Evolutionary conservation across 2,113 vertebrate genomes (phyloP), one percentile per base, ranked within the genome.

Genomic region (Acanthochromis polyacanthus): DNA sequence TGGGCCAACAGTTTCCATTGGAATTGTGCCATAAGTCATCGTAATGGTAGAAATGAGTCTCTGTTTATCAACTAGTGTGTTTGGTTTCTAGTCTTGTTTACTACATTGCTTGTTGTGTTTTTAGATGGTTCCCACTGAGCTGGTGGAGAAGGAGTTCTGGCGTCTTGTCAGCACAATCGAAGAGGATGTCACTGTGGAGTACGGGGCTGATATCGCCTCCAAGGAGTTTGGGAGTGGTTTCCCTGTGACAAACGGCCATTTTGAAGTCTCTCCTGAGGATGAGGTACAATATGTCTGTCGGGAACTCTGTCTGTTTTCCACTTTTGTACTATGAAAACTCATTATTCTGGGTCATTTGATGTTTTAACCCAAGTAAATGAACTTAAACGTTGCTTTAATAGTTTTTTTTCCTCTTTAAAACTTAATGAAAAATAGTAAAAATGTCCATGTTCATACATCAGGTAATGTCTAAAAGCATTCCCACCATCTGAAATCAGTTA

Each of bases 61-160:
- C 7, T 36, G 9, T 36, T 36, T 36, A 36, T 36, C 14, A 20
- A 22, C 36, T 67, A 10, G 4, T 17, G 1, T 25, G 8, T 63
- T 32, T 40, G 14, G 4, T 53, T n/a, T 55, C 3, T 60, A 5
- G 23, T 53, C 40, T 40, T 30, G 46, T 69, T 77, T 17, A 61
- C 22, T 30, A 1, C 8, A 1, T 5, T 0, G 17, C 0, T 10
- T 19, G 53, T 9, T 61, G 22, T 28, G 1, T 67, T 75, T 25
- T 1, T 73, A 99, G 98, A 99, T 99, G 98, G 98, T 99, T 76
- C 98, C 98, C 30, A 99, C 98, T 2, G 98, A 99, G 80, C 93
- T 99, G 71, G 98, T 99, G 43, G 98, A 99, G 85, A 99, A 99
- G 69, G 98, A 99, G 79, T 99, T 99, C 86, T 99, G 98, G 98